Evolutionary conservation across 2,113 vertebrate genomes (phyloP).

Genomic region (Entomyzon cyanotis): DNA sequence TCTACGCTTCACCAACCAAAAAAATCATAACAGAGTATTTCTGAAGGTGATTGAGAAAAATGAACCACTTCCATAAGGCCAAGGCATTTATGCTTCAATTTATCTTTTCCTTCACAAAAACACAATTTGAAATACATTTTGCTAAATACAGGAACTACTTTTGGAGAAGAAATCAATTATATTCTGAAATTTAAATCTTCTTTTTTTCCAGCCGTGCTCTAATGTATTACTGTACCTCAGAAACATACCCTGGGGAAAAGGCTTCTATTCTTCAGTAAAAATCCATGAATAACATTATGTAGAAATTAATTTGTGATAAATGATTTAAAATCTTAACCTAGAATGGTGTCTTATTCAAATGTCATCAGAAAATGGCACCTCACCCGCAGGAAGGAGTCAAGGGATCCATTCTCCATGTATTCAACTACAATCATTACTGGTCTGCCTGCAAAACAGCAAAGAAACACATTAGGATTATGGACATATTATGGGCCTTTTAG

Average conservation of each 20-base stretch:
- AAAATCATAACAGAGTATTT: not conserved
- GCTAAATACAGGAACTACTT: slow-evolving; percentile 42
- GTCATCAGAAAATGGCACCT: slow-evolving; percentile 74
- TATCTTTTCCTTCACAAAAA: slow-evolving; percentile 41
- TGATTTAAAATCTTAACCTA: slow-evolving; percentile 71
- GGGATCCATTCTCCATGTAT: slow-evolving; percentile 95
- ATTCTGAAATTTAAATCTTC: slow-evolving; percentile 50
- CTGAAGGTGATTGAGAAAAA: slow-evolving; percentile 49
- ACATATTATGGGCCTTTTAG: slow-evolving; percentile 1
- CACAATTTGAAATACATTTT: slow-evolving; percentile 27
- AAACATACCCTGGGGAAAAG: slow-evolving; percentile 53
- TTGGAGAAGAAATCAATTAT: slow-evolving; percentile 68
- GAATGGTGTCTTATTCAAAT: slow-evolving; percentile 72
- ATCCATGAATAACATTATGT: slow-evolving; percentile 69
- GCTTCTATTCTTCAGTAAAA: slow-evolving; percentile 64
- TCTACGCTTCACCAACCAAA: not conserved
- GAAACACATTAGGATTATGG: slow-evolving; percentile 48
- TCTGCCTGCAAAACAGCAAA: slow-evolving; percentile 85
- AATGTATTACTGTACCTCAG: slow-evolving; percentile 55
- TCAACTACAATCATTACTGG: slow-evolving; percentile 98
- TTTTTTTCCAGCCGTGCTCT: slow-evolving; percentile 15
- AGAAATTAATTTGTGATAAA: slow-evolving; percentile 76
- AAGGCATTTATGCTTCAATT: slow-evolving; percentile 43
- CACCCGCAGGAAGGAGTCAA: slow-evolving; percentile 94
- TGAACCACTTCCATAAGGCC: not conserved